Evolutionary conservation across 2,113 vertebrate species (phyloP), one percentile per base, ranked within the genome.

Genomic region (Sula dactylatra): DNA sequence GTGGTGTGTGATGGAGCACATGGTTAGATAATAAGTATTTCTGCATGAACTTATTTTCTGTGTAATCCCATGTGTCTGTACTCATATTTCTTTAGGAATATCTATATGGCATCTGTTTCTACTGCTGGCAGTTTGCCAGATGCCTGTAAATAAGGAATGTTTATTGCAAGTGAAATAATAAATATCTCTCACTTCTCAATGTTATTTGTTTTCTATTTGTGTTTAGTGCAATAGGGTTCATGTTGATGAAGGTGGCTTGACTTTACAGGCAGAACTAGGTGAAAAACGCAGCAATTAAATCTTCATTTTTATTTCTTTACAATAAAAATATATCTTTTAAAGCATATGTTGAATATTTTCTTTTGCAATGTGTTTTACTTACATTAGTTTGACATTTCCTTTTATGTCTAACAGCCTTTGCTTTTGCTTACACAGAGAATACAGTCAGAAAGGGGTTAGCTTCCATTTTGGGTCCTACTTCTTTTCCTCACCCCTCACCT

Each of bases 21-120:
- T 52, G 74, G 78, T 95, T 87, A 93, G 83, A 87, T 83, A 81
- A 40, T 86, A 88, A 55, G 42, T 86, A 58, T 94, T 94, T 91
- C 82, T 94, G 76, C 67, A 89, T 92, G 58, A 12, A 29, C 83
- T 70, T 91, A 52, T 95, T 91, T 90, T 91, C 54, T 82, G 4
- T 84, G 42, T 90, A 54, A 50, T 74, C 55, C 24, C 61, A 47
- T 59, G 25, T 62, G 42, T 70, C 32, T 73, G 17, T 82, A 89
- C 86, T 91, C 1, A 2, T 82, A 90, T 82, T 92, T 95, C 49
- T 74, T 90, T 27, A 81, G 64, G 34, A 93, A 49, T 88, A 79
- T 70, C 84, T 93, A 12, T 40, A 12, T 65, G 80, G 40, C 49
- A 82, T 87, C 73, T 85, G 65, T 69, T 97, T 82, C 49, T 89